Percentiles rank a stretch among this genome's conserved stretches.
Evolutionary conservation across 2,113 vertebrate species (phyloP).

Genomic region (Craseonycteris thonglongyai): DNA sequence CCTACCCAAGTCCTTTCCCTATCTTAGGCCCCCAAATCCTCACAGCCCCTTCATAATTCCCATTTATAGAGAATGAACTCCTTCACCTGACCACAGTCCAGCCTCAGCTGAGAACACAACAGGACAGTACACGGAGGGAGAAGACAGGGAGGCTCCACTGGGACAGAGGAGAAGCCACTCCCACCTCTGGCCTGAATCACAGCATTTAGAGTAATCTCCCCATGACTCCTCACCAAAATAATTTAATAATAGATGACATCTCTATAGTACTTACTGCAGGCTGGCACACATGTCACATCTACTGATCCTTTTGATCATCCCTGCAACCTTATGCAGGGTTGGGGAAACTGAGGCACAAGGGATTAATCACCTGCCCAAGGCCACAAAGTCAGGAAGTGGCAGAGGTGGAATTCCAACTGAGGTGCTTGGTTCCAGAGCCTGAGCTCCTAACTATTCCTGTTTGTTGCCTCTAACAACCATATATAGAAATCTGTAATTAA

Average conservation of each 20-base stretch:
- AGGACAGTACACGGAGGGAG: neutral
- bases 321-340: neutral
- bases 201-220: neutral
- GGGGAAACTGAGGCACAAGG: neutral
- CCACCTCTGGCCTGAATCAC: neutral
- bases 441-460: neutral
- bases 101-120: neutral
- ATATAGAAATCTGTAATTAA: constrained; percentile 11
- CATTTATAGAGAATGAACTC: neutral
- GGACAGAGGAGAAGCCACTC: too few species aligned
- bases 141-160: neutral
- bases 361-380: constrained; percentile 21
- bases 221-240: too few species aligned
- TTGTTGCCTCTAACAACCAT: neutral
- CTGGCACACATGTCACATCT: neutral
- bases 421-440: neutral
- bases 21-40: neutral
- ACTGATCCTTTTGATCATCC: neutral
- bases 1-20: neutral
- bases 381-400: neutral
- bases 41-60: too few species aligned
- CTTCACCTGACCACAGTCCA: neutral
- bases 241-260: neutral
- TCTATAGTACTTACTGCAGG: fast-evolving
- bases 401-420: neutral